Evolutionary conservation across 2,888 invertebrate genomes (phyloP).

Genomic region (Brachypalpus laphriformis): DNA sequence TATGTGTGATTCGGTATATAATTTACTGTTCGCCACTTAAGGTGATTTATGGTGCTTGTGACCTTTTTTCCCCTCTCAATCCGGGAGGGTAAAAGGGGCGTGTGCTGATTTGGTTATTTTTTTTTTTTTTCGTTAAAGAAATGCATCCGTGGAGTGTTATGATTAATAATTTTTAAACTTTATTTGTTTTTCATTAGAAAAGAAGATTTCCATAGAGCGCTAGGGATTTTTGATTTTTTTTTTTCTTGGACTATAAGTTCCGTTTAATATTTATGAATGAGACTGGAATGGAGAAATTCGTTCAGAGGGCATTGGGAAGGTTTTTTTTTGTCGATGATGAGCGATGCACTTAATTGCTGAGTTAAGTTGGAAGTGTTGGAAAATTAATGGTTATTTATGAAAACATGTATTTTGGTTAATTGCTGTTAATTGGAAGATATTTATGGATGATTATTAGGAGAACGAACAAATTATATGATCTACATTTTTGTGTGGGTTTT

Average conservation of each 20-base stretch:
- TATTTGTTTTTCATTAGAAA: constrained; percentile 49
- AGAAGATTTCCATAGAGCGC: constrained; percentile 2
- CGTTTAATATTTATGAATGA: constrained; percentile 50
- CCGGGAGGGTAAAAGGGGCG: constrained; percentile 55
- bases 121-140: too few species aligned
- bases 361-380: constrained; percentile 15
- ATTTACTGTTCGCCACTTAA: constrained; percentile 28
- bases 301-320: not conserved
- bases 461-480: constrained; percentile 23
- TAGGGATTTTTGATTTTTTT: constrained; percentile 1
- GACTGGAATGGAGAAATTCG: constrained; percentile 19
- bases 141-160: constrained; percentile 12
- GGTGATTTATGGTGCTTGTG: constrained; percentile 66
- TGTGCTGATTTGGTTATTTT: constrained; percentile 10
- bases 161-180: constrained; percentile 31
- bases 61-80: constrained; percentile 35
- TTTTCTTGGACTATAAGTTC: too few species aligned
- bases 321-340: not conserved
- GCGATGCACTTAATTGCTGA: constrained; percentile 23
- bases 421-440: constrained; percentile 34
- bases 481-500: constrained; percentile 13
- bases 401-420: constrained; percentile 38
- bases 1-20: not conserved
- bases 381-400: constrained; percentile 40
- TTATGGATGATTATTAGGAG: constrained; percentile 18